Percentiles rank a stretch among this genome's conserved stretches.
Conservation (phyloP, 53 echinoderm and acorn worm genomes). For the Zoroaster sp. region DNA sequence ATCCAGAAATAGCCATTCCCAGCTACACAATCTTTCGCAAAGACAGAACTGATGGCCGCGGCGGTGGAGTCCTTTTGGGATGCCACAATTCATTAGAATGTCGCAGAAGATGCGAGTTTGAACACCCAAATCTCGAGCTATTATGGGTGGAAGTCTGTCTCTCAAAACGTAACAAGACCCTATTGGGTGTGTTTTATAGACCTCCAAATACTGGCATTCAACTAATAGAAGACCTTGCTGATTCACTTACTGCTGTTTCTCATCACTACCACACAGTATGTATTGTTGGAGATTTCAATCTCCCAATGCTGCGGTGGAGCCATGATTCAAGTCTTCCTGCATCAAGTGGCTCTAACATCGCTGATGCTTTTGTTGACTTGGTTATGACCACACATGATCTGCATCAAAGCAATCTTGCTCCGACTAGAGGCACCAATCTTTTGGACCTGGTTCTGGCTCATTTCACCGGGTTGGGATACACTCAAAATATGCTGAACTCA, state of each 20-base stretch:
- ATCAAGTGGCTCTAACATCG: too few species aligned
- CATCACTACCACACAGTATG: not conserved
- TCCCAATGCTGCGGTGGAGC: too few species aligned
- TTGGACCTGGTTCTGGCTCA: too few species aligned
- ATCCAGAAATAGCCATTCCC: not conserved
- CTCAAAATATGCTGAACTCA: too few species aligned
- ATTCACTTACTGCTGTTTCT: not conserved
- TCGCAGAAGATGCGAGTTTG: not conserved
- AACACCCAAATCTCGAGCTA: not conserved
- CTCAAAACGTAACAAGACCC: not conserved
- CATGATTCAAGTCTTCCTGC: too few species aligned
- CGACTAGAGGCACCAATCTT: too few species aligned
- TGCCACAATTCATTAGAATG: not conserved
- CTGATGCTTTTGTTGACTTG: too few species aligned
- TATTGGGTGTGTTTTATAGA: slow-evolving; percentile 27
- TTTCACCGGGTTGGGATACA: too few species aligned
- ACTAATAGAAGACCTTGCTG: not conserved
- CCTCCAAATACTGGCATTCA: not conserved
- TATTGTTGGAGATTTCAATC: too few species aligned
- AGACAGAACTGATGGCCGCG: not conserved
- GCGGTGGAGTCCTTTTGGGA: not conserved
- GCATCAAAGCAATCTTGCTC: too few species aligned
- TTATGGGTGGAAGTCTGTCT: slow-evolving; percentile 19
- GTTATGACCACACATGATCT: too few species aligned
- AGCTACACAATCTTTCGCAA: slow-evolving; percentile 11